Percentiles rank a stretch among this genome's conserved stretches.
These are phyloP conservation scores for Sinodicranocentrus sp. DNA, from an alignment of 2,888 invertebrate species.

Conservation along the genomic window DNA sequence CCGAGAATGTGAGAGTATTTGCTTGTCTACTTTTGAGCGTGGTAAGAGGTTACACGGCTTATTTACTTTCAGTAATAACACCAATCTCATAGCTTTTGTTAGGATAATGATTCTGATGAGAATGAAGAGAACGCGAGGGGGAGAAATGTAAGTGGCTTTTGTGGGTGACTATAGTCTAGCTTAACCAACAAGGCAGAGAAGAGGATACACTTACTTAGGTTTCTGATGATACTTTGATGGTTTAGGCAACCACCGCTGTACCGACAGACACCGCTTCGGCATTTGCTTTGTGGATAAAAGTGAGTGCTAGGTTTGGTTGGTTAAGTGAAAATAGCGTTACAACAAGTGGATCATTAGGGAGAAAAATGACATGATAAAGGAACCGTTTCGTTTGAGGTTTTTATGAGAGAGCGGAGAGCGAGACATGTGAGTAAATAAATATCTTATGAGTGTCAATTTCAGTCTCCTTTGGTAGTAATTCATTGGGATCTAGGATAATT, in stretches of 20 bases:
- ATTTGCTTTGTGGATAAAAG: not conserved
- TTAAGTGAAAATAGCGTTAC: constrained; percentile 45
- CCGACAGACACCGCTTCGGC: no score
- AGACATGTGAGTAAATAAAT: no score
- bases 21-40: not conserved
- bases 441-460: no score
- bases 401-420: no score
- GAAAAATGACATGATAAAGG: not conserved
- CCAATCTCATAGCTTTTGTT: constrained; percentile 12
- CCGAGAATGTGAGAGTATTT: no score
- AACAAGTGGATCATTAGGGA: constrained; percentile 40
- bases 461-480: no score
- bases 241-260: not conserved
- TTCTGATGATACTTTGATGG: constrained; percentile 10
- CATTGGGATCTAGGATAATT: no score
- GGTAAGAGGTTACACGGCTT: constrained; percentile 38
- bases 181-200: not conserved
- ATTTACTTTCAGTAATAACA: constrained; percentile 44
- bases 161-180: not conserved
- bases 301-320: not conserved
- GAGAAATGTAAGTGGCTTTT: constrained; percentile 19
- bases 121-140: not conserved
- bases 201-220: no score
- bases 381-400: no score
- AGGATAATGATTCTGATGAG: constrained; percentile 45